These are phyloP conservation scores for Stenopsyche tienmushanensis DNA, from an alignment of 1,140 invertebrate species.

Conservation along the genomic window DNA sequence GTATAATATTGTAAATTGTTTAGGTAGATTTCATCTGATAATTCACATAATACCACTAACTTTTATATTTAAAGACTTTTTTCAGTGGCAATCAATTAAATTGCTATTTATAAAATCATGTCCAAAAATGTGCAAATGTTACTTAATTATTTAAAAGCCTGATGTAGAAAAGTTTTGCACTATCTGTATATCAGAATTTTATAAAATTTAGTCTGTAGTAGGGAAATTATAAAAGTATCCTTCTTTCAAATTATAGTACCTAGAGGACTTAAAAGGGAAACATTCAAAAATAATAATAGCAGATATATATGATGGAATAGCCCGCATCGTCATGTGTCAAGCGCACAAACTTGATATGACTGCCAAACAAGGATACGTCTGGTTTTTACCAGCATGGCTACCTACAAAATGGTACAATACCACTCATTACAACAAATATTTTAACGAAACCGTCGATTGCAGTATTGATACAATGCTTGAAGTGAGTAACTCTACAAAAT, in stretches of 20 bases:
- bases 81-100: too few relatives aligned
- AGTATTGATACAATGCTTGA: slow-evolving; percentile 63
- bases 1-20: not conserved
- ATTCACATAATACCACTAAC: too few relatives aligned
- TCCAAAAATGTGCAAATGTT: too few relatives aligned
- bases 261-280: slow-evolving; percentile 67
- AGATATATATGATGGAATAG: slow-evolving; percentile 67
- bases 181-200: too few relatives aligned
- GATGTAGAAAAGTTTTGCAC: too few relatives aligned
- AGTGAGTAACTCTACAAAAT: slow-evolving; percentile 40
- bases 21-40: not conserved
- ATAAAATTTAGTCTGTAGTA: too few relatives aligned
- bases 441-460: slow-evolving; percentile 60
- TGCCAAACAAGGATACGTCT: slow-evolving; percentile 69
- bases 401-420: slow-evolving; percentile 67
- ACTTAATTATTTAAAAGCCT: too few relatives aligned
- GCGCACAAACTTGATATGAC: slow-evolving; percentile 72
- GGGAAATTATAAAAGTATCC: too few relatives aligned
- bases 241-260: too few relatives aligned
- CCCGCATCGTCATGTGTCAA: slow-evolving; percentile 73
- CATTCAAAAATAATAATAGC: slow-evolving; percentile 75
- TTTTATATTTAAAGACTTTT: too few relatives aligned
- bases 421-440: slow-evolving; percentile 57
- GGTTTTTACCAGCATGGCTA: slow-evolving; percentile 81
- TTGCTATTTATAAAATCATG: too few relatives aligned